These are phyloP conservation scores for Euphonia xanthogaster DNA, from an alignment of 2,797 vertebrate species.

Conservation along the genomic window DNA sequence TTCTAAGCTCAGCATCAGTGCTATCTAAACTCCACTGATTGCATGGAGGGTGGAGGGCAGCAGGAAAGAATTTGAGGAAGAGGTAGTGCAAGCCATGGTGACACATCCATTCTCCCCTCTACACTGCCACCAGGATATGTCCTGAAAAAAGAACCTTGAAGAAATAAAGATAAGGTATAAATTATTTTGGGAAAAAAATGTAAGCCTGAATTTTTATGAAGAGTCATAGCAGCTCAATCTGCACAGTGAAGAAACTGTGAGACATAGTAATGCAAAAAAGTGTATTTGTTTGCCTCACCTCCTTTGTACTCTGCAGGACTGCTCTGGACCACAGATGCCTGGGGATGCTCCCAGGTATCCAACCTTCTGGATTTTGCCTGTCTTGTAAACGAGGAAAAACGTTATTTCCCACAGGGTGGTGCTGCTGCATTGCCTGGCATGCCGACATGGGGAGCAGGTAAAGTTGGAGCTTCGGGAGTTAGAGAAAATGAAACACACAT, in stretches of 20 bases:
- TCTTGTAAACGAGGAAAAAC: neutral
- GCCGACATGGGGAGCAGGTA: rapidly evolving
- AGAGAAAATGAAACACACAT: rapidly evolving
- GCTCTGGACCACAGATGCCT: rapidly evolving
- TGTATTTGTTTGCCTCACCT: neutral
- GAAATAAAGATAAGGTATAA: neutral
- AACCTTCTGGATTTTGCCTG: neutral
- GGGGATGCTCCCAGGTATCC: neutral
- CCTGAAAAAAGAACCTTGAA: neutral
- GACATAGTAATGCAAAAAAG: rapidly evolving
- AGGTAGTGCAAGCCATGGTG: neutral
- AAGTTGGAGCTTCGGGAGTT: rapidly evolving
- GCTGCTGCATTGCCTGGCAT: neutral
- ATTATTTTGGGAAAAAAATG: neutral
- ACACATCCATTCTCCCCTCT: neutral
- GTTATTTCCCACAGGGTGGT: constrained; percentile 5
- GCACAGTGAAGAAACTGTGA: neutral
- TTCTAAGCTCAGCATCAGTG: neutral
- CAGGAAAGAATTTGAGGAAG: neutral
- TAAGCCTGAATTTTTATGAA: neutral
- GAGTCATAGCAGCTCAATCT: neutral
- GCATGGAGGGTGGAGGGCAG: neutral
- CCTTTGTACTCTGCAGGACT: neutral
- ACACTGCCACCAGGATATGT: neutral
- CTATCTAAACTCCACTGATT: neutral